phyloP scores from a whole-genome alignment of 2,888 invertebrate species.

The Heliconius aoede region DNA sequence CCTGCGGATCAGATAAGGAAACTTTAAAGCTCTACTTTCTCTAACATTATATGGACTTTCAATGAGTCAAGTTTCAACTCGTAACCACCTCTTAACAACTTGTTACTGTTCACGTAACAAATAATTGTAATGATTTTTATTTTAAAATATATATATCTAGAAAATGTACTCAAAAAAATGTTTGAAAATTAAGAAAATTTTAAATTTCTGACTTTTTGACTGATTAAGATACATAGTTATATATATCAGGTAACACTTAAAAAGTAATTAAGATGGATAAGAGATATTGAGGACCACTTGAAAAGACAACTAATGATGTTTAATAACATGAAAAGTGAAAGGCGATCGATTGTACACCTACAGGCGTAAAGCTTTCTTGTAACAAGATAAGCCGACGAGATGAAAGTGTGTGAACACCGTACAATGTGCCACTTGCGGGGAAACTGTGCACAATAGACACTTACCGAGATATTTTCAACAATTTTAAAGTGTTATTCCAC shows the following conservation, averaged over 20 bases:
- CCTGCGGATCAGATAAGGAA: background rate
- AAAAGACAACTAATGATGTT: constrained; percentile 65
- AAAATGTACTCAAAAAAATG: background rate
- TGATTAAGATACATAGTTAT: background rate
- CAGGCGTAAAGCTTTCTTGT: constrained; percentile 68
- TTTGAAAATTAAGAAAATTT: background rate
- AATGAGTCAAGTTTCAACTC: background rate
- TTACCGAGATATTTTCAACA: too few species aligned
- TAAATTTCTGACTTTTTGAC: background rate
- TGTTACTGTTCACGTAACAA: too few species aligned
- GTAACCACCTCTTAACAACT: too few species aligned
- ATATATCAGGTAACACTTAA: background rate
- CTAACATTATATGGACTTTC: background rate
- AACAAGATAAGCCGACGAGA: constrained; percentile 74
- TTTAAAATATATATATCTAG: background rate
- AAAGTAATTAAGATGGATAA: constrained; percentile 7
- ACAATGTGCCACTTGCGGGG: constrained; percentile 61
- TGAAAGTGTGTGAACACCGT: constrained; percentile 76
- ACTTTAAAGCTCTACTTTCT: background rate
- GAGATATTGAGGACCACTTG: constrained; percentile 36
- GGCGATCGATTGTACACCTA: constrained; percentile 59
- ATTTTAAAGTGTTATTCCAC: too few species aligned
- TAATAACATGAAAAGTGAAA: constrained; percentile 79
- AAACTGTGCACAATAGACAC: constrained; percentile 55
- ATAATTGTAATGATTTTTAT: background rate